These are phyloP conservation scores for Apoderus coryli DNA, from an alignment of 2,888 invertebrate species.

Conservation along the genomic window DNA sequence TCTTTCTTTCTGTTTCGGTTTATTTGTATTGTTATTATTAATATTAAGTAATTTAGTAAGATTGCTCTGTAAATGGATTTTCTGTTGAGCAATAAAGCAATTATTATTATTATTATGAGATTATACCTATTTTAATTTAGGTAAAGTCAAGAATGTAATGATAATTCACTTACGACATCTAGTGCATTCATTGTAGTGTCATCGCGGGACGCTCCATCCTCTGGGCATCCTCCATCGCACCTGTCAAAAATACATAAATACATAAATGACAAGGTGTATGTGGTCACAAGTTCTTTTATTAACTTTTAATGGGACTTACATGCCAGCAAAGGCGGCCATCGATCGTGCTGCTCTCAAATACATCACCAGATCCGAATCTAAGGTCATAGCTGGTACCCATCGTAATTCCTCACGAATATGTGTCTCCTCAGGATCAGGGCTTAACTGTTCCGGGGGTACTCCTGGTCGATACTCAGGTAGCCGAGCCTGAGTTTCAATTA, in stretches of 20 bases:
- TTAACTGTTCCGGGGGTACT: constrained; percentile 36
- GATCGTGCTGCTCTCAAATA: constrained; percentile 92
- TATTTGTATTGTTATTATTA: no score
- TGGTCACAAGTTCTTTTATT: no score
- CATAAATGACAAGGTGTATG: no score
- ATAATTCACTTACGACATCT: constrained; percentile 65
- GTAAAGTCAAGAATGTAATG: no score
- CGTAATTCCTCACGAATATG: constrained; percentile 58
- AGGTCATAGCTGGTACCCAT: constrained; percentile 88
- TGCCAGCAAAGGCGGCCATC: constrained; percentile 95
- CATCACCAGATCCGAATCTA: constrained; percentile 93
- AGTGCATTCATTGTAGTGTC: constrained; percentile 96
- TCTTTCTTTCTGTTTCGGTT: no score
- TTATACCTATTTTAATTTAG: no score
- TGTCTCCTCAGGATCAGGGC: constrained; percentile 42
- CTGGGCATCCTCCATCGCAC: constrained; percentile 95
- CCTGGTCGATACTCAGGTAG: constrained; percentile 36
- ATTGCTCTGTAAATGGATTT: no score
- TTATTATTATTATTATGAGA: no score
- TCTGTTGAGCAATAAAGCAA: no score
- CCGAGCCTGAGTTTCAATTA: constrained; percentile 32
- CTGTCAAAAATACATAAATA: no score
- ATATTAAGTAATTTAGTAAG: no score
- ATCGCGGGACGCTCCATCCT: constrained; percentile 94
- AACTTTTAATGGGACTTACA: no score